A percentile compares a stretch with the other conserved stretches of the same genome.
phyloP scores from a whole-genome alignment of 1,140 invertebrate genomes.

The Argopecten irradians region DNA sequence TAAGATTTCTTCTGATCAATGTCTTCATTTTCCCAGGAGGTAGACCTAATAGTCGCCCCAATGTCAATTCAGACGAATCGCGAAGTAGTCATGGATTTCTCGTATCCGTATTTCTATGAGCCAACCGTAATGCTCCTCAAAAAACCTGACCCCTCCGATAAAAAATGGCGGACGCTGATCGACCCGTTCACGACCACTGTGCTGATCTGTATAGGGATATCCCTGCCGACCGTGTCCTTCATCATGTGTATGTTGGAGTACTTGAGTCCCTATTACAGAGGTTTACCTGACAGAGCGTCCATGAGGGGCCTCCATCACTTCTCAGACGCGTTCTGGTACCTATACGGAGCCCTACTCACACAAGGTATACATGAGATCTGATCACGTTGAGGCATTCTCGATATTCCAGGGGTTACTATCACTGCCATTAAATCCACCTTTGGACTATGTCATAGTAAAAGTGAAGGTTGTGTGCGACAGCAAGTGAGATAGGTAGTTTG shows the following conservation, averaged over 20 bases:
- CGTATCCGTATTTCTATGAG: conserved; percentile 36
- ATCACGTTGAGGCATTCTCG: too few species aligned
- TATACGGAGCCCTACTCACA: not conserved
- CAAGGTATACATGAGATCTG: too few species aligned
- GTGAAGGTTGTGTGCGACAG: too few species aligned
- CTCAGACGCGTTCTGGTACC: conserved; percentile 28
- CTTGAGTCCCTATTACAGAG: not conserved
- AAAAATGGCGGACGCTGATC: not conserved
- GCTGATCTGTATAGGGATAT: conserved; percentile 28
- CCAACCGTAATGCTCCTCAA: conserved; percentile 32
- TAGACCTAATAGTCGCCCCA: conserved; percentile 44
- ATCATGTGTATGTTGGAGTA: conserved; percentile 10
- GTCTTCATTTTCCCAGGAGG: conserved; percentile 26
- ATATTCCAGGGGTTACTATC: too few species aligned
- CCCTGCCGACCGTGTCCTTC: not conserved
- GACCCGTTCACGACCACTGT: not conserved
- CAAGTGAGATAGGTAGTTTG: too few species aligned
- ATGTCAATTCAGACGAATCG: conserved; percentile 40
- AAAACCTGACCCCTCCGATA: conserved; percentile 38
- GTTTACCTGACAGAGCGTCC: not conserved
- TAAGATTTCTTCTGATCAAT: too few species aligned
- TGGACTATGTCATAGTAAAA: too few species aligned
- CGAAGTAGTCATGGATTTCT: conserved; percentile 42
- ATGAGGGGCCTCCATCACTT: conserved; percentile 6
- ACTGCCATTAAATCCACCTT: too few species aligned